phyloP scores from a whole-genome alignment of 2,888 invertebrate species.

The Chironomus riparius region DNA sequence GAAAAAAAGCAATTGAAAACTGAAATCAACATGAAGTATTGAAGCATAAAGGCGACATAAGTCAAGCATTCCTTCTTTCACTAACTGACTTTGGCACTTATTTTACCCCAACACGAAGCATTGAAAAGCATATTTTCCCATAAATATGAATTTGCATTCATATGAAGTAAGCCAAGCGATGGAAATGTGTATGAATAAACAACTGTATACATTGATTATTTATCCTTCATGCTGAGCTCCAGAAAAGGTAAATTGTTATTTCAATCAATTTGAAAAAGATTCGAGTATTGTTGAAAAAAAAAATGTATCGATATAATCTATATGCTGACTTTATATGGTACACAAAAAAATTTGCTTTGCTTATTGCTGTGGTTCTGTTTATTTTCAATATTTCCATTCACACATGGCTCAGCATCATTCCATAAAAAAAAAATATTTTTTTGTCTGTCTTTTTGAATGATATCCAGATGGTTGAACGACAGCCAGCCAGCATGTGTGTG shows the following conservation, averaged over 20 bases:
- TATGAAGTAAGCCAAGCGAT: background rate
- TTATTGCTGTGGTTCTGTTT: background rate
- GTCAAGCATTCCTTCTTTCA: background rate
- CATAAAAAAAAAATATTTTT: background rate
- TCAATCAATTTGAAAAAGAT: background rate
- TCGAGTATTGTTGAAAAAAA: background rate
- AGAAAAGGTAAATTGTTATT: background rate
- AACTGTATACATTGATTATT: background rate
- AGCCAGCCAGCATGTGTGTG: no score
- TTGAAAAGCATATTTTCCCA: background rate
- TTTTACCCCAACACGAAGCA: background rate
- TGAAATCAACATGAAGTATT: no score
- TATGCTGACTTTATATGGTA: background rate
- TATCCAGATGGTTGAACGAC: no score
- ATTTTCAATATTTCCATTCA: background rate
- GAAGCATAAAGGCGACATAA: background rate
- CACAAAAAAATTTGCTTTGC: background rate
- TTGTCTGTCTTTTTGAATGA: no score
- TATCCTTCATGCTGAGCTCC: background rate
- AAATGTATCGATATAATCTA: background rate
- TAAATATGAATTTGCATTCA: background rate
- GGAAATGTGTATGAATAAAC: background rate
- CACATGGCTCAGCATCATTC: background rate
- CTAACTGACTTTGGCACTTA: background rate
- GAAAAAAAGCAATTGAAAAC: no score